Evolutionary conservation across 2,113 vertebrate species (phyloP).

Genomic region (Tenebrosternarchus preto): DNA sequence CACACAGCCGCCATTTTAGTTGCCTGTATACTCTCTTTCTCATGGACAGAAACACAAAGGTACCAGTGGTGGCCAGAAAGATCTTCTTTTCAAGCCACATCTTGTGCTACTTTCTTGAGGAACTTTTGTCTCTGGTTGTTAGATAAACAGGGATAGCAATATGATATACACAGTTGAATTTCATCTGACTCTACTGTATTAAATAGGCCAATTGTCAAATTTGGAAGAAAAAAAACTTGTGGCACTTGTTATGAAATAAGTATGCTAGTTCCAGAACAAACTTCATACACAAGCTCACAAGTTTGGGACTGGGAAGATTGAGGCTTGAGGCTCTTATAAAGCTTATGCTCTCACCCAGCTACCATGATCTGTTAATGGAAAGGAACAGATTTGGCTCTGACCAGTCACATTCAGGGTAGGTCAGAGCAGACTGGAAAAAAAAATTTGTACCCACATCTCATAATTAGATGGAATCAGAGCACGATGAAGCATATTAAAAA

Average conservation of each 20-base stretch:
- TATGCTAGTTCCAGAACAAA: background rate
- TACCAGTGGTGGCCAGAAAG: background rate
- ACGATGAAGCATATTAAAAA: too few species aligned
- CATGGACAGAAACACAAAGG: background rate
- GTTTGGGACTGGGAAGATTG: background rate
- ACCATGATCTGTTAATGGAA: background rate
- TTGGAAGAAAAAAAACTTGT: too few species aligned
- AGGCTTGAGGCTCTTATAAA: background rate
- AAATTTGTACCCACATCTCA: too few species aligned
- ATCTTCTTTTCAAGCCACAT: background rate
- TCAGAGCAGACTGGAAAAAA: too few species aligned
- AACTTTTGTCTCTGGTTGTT: background rate
- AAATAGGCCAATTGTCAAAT: too few species aligned
- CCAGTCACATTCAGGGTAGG: background rate
- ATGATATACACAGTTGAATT: background rate
- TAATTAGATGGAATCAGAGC: too few species aligned
- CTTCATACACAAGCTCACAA: too few species aligned
- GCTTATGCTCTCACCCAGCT: background rate
- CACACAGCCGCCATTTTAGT: conserved; percentile 66
- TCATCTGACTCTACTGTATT: too few species aligned
- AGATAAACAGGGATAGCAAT: background rate
- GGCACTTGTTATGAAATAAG: background rate
- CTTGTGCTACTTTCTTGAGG: background rate
- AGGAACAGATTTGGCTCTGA: background rate
- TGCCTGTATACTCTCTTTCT: conserved; percentile 10